These are phyloP conservation scores for Sciurus carolinensis DNA, from an alignment of 2,797 vertebrate species.

Conservation along the genomic window DNA sequence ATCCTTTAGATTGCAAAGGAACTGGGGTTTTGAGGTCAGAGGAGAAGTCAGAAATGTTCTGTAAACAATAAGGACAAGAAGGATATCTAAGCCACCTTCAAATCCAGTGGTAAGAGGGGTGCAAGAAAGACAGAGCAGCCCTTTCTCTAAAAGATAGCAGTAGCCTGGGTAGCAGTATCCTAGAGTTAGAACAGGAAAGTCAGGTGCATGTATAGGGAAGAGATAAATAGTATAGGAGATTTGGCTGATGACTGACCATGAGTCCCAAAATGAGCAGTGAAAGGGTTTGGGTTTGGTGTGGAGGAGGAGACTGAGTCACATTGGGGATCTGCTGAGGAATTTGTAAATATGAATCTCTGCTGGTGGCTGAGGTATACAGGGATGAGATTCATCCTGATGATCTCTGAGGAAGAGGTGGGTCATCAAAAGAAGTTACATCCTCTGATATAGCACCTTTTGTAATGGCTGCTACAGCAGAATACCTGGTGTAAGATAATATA, in stretches of 20 bases:
- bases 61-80: background rate
- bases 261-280: background rate
- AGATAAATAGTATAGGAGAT: background rate
- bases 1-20: conserved; percentile 6
- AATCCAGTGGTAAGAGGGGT: background rate
- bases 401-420: background rate
- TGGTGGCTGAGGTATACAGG: background rate
- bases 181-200: background rate
- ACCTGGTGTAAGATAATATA: background rate
- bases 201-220: background rate
- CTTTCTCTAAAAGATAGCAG: background rate
- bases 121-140: rapidly evolving
- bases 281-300: background rate
- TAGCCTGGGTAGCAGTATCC: background rate
- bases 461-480: background rate
- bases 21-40: background rate
- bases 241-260: background rate
- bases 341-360: conserved; percentile 25
- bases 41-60: background rate
- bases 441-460: background rate
- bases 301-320: background rate
- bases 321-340: background rate
- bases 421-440: background rate
- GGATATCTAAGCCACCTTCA: background rate
- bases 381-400: background rate